Evolutionary conservation across 2,888 invertebrate species (phyloP).

Genomic region (Megastigmus dorsalis): DNA sequence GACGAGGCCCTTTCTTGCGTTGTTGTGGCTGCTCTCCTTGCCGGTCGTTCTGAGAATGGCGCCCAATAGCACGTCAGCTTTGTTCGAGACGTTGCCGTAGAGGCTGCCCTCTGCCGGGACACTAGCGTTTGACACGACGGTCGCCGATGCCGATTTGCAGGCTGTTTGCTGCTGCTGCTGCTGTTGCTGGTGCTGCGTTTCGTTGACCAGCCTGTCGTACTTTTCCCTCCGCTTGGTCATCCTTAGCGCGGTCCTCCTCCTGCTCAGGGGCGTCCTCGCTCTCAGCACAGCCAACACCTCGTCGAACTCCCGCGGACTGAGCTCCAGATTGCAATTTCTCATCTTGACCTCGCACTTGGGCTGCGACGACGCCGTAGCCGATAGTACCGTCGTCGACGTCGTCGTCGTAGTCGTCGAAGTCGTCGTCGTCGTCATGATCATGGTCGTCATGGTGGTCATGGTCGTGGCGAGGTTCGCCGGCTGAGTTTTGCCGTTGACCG

Average conservation of each 20-base stretch:
- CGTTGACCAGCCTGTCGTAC: conserved; percentile 51
- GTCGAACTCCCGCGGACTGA: conserved; percentile 73
- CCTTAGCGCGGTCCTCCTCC: conserved; percentile 53
- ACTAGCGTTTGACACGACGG: background rate
- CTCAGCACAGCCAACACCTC: conserved; percentile 73
- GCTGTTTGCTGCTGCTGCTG: conserved; percentile 5
- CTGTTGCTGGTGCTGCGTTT: conserved; percentile 15
- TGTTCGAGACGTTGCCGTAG: conserved; percentile 64
- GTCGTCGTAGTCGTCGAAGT: conserved; percentile 41
- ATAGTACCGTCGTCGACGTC: background rate
- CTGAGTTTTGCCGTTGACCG: too few relatives aligned
- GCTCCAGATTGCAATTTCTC: conserved; percentile 71
- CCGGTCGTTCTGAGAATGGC: conserved; percentile 75
- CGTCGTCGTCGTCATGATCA: too few relatives aligned
- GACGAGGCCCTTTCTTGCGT: conserved; percentile 63
- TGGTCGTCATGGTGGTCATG: too few relatives aligned
- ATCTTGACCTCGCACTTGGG: conserved; percentile 30
- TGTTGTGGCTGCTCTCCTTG: conserved; percentile 70
- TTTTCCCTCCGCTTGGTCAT: conserved; percentile 57
- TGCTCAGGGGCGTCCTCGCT: conserved; percentile 66
- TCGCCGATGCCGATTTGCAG: background rate
- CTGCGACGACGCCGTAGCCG: too few relatives aligned
- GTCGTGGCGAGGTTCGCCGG: too few relatives aligned
- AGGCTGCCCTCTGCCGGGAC: background rate
- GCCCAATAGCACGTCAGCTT: conserved; percentile 77